Percentiles rank a stretch among this genome's conserved stretches.
phyloP scores from a whole-genome alignment of 2,113 vertebrate genomes.

The Psittacara wagleri region DNA sequence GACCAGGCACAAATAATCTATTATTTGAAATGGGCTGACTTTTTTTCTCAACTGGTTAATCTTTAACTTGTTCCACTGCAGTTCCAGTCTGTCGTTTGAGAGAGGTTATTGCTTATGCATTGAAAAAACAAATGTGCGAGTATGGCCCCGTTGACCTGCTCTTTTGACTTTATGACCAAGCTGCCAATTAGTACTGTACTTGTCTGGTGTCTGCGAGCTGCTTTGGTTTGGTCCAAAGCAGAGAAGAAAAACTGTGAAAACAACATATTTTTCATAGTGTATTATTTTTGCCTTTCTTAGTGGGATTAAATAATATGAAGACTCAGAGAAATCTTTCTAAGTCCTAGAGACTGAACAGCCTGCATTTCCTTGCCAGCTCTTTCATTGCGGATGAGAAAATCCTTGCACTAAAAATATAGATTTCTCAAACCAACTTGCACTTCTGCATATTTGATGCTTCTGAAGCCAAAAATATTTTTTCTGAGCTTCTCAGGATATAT shows the following conservation, averaged over 20 bases:
- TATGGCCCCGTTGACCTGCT: background rate
- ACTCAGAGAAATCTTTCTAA: background rate
- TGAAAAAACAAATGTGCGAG: background rate
- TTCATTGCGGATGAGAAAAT: background rate
- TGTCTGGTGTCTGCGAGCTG: background rate
- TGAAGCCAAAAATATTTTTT: background rate
- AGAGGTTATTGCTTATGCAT: background rate
- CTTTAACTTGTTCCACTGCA: background rate
- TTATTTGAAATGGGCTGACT: background rate
- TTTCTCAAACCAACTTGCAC: background rate
- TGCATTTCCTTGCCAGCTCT: background rate
- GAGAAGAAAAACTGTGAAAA: background rate
- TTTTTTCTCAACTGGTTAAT: background rate
- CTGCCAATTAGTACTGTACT: background rate
- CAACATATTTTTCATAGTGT: background rate
- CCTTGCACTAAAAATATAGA: background rate
- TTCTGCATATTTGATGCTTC: background rate
- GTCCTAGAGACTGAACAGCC: background rate
- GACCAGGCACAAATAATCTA: constrained; percentile 16
- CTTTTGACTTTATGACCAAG: constrained; percentile 5
- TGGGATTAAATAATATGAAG: background rate
- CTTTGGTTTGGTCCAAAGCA: background rate
- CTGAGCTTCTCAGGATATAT: background rate
- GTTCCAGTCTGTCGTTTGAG: background rate
- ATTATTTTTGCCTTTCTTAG: constrained; percentile 10